These are phyloP conservation scores for Aphyosemion australe DNA, from an alignment of 2,113 vertebrate genomes.

Conservation along the genomic window DNA sequence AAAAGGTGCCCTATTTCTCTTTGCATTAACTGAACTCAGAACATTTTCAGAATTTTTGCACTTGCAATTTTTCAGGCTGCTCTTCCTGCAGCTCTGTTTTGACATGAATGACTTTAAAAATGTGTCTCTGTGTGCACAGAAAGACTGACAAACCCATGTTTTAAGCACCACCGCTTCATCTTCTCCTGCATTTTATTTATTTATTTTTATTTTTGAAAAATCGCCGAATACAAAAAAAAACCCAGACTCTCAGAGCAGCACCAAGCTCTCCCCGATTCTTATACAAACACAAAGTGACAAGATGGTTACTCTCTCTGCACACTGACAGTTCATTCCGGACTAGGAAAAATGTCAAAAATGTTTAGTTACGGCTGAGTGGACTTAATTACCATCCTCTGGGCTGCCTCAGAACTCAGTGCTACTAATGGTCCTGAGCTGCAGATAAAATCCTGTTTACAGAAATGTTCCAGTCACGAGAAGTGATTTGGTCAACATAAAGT, in stretches of 20 bases:
- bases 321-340: conserved; percentile 97
- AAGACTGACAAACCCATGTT: conserved; percentile 45
- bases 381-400: conserved; percentile 96
- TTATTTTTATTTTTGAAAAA: conserved; percentile 34
- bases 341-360: conserved; percentile 98
- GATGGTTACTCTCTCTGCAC: conserved; percentile 91
- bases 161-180: conserved; percentile 43
- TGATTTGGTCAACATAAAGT: conserved; percentile 98
- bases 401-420: conserved; percentile 87
- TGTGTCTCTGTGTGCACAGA: conserved; percentile 30
- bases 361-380: conserved; percentile 98
- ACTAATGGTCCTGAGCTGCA: conserved; percentile 95
- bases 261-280: conserved; percentile 82
- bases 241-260: conserved; percentile 55
- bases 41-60: conserved; percentile 45
- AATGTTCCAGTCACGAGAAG: conserved; percentile 94
- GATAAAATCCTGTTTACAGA: conserved; percentile 98
- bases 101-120: conserved; percentile 56
- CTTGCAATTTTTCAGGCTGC: conserved; percentile 50
- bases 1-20: conserved; percentile 66
- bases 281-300: conserved; percentile 92
- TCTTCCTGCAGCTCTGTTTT: conserved; percentile 36
- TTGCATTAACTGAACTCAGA: conserved; percentile 56
- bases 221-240: conserved; percentile 62
- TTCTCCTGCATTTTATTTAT: conserved; percentile 33